Conservation (phyloP, 2,888 invertebrate genomes). For the Lasius platythorax region DNA sequence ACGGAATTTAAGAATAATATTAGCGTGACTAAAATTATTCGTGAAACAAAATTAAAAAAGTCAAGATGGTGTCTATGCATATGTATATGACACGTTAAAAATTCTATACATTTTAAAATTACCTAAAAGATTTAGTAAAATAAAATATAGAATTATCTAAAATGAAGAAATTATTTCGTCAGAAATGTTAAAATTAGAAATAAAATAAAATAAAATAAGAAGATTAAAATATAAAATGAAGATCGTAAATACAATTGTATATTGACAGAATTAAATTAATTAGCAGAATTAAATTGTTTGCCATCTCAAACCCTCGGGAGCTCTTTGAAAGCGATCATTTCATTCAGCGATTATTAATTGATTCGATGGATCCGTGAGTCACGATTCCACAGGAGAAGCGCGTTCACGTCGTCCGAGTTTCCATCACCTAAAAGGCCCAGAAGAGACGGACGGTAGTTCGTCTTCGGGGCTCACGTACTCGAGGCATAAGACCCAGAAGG, state of each 20-base stretch:
- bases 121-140: no score
- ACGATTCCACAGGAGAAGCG: background rate
- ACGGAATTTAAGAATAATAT: constrained; percentile 17
- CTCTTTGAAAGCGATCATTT: background rate
- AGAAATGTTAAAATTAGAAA: background rate
- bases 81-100: background rate
- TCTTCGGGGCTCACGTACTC: constrained; percentile 38
- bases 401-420: background rate
- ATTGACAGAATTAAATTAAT: background rate
- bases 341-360: background rate
- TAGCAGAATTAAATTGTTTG: background rate
- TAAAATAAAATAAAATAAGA: no score
- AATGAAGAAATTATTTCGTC: background rate
- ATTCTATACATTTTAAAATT: background rate
- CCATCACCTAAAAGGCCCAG: background rate
- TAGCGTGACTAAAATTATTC: background rate
- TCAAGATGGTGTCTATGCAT: background rate
- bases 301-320: background rate
- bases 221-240: background rate
- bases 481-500: constrained; percentile 29
- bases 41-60: background rate
- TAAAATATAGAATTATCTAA: background rate
- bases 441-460: constrained; percentile 35
- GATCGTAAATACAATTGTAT: background rate
- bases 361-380: background rate